Evolutionary conservation across 2,113 vertebrate genomes (phyloP), one percentile per base, ranked within the genome.

Genomic region (Hyaena hyaena): DNA sequence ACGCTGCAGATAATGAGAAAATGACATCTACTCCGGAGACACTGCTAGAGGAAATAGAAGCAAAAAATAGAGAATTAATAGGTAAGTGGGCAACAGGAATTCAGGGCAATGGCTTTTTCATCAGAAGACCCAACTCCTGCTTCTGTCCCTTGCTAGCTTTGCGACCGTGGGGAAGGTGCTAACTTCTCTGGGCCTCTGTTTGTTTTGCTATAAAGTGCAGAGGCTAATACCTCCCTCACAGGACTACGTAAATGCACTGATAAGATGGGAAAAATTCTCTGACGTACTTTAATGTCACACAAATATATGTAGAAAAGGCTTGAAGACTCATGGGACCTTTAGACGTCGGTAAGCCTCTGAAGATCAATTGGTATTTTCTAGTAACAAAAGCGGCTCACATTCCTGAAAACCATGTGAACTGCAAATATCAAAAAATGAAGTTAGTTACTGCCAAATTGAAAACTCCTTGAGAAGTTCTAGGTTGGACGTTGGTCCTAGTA

Each of bases 31-130:
- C 99, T 87, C 99, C 99, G 65, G 99, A 99, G 98, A 99, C 99
- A 21, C 98, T 99, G 95, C 97, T 99, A 88, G 99, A 99, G 96
- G 99, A 99, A 99, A 99, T 99, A 97, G 99, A 99, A 98, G 99
- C 99, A 73, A 99, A 99, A 98, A 99, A 99, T 96, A 99, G 99
- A 98, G 99, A 99, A 98, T 98, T 99, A 97, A 99, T 99, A 98
- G 99, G 99, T 99, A 98, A 98, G 99, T 95, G 19, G 33, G 45
- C 83, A 93, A 76, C 85, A 89, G 66, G 65, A 93, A 88, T 96
- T 82, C 76, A 77, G 77, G 24, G 28, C 28, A 89, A 53, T 23
- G 35, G 73, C 23, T 93, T 96, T 97, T 91, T 93, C 26, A 69
- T 96, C 66, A 61, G 81, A 91, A 73, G 79, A 53, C 43, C 61